Conservation (phyloP, 2,113 vertebrate genomes). For the Coregonus clupeaformis region DNA sequence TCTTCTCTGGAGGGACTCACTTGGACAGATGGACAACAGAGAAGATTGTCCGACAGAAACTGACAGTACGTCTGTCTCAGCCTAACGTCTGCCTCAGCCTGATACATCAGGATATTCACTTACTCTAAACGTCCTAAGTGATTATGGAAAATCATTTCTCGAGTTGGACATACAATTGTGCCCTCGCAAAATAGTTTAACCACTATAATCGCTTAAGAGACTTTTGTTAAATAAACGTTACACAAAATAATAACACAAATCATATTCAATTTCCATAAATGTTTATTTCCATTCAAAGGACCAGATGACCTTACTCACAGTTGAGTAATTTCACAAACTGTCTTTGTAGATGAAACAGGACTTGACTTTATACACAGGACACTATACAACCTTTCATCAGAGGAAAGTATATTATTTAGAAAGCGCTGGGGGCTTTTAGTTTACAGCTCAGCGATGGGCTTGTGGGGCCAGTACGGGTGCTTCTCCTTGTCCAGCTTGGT, state of each 20-base stretch:
- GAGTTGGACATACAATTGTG: too few species aligned
- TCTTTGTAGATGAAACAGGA: too few species aligned
- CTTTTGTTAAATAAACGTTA: neutral
- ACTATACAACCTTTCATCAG: too few species aligned
- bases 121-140: neutral
- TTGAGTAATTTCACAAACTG: slow-evolving; percentile 12
- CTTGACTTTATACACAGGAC: slow-evolving; percentile 24
- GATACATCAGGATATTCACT: too few species aligned
- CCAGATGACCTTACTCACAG: neutral
- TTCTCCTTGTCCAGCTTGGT: slow-evolving; percentile 88
- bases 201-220: neutral
- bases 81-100: too few species aligned
- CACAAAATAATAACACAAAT: neutral
- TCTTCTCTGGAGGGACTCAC: too few species aligned
- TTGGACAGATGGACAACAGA: too few species aligned
- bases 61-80: too few species aligned
- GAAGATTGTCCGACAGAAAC: too few species aligned
- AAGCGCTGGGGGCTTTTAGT: neutral
- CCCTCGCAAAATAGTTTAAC: neutral
- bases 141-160: slow-evolving; percentile 1
- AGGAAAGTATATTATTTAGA: slow-evolving; percentile 12
- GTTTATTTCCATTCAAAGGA: neutral
- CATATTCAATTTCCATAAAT: neutral
- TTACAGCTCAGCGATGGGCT: slow-evolving; percentile 84
- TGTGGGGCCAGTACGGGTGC: slow-evolving; percentile 90